phyloP scores from a whole-genome alignment of 2,113 vertebrate species.

The Isurus oxyrinchus region DNA sequence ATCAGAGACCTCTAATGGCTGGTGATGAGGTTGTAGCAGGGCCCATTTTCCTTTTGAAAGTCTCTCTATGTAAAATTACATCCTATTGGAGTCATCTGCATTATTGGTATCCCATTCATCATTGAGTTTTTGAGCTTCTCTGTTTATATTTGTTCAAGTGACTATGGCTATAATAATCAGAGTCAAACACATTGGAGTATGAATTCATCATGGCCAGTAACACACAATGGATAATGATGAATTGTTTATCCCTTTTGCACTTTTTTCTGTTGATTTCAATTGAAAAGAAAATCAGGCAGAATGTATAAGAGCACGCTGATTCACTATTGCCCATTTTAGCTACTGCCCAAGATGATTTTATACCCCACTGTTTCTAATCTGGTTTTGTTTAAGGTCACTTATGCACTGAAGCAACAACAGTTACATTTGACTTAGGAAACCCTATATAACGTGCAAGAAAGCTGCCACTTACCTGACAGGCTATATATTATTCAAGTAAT shows the following conservation, averaged over 20 bases:
- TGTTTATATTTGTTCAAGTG: not conserved
- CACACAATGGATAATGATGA: not conserved
- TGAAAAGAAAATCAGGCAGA: not conserved
- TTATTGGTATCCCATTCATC: not conserved
- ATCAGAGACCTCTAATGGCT: not conserved
- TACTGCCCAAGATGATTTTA: too few species aligned
- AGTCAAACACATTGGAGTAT: not conserved
- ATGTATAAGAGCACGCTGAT: not conserved
- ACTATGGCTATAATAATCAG: not conserved
- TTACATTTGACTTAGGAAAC: not conserved
- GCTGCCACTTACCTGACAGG: not conserved
- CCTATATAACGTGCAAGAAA: not conserved
- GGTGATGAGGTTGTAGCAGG: not conserved
- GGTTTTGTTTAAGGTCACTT: not conserved
- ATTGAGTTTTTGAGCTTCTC: not conserved
- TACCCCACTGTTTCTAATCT: not conserved
- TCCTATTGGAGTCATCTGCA: not conserved
- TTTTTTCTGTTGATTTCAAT: not conserved
- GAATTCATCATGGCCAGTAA: not conserved
- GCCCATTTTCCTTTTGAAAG: not conserved
- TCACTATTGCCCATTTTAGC: not conserved
- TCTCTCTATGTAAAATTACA: not conserved
- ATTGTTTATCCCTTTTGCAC: not conserved
- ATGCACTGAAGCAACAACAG: not conserved
- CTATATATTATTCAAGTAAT: not conserved